These are phyloP conservation scores for Congeria kusceri DNA, from an alignment of 2,888 invertebrate genomes.

Conservation along the genomic window DNA sequence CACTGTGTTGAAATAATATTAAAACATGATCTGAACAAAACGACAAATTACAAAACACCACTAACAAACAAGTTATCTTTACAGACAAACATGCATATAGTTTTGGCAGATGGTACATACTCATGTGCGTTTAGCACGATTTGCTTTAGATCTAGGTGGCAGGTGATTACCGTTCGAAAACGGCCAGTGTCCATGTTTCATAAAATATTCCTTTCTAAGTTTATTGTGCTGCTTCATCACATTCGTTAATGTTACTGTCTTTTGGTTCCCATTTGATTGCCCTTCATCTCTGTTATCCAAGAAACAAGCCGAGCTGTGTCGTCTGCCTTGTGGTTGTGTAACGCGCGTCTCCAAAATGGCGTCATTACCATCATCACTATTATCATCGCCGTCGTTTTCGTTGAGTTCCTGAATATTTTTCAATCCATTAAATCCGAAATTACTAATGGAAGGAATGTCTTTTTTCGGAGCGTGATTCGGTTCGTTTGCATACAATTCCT, in stretches of 20 bases:
- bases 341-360: not conserved
- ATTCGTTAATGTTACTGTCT: too few species aligned
- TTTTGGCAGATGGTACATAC: too few species aligned
- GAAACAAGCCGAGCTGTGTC: constrained; percentile 49
- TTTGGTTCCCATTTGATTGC: not conserved
- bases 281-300: not conserved
- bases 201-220: constrained; percentile 53
- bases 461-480: constrained; percentile 36
- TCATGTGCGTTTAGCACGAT: too few species aligned
- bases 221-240: constrained; percentile 30
- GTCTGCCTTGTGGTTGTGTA: constrained; percentile 10
- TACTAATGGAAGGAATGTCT: not conserved
- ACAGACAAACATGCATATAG: too few species aligned
- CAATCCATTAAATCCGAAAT: constrained; percentile 28
- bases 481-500: constrained; percentile 47
- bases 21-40: too few species aligned
- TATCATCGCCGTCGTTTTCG: constrained; percentile 49
- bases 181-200: constrained; percentile 56
- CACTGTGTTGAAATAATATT: too few species aligned
- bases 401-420: constrained; percentile 52
- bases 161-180: constrained; percentile 9
- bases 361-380: not conserved
- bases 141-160: not conserved
- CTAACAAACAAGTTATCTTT: too few species aligned
- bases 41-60: too few species aligned